A percentile compares a stretch with the other conserved stretches of the same genome.
These are phyloP conservation scores for Aplocera efformata DNA, from an alignment of 2,888 invertebrate species.

Conservation along the genomic window DNA sequence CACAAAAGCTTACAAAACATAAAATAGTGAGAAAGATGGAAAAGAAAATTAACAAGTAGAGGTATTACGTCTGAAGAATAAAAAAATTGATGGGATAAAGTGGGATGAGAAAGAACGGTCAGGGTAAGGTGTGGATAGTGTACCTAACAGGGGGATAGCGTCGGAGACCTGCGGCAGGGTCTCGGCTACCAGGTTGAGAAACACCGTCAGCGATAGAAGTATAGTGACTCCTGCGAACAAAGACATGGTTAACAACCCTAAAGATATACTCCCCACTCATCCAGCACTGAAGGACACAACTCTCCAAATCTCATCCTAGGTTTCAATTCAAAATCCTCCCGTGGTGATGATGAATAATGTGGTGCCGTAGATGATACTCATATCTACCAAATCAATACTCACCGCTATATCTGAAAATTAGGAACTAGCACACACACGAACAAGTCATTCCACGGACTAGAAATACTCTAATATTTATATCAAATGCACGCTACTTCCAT, in stretches of 20 bases:
- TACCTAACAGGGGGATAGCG: slow-evolving; percentile 99
- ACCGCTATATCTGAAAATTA: slow-evolving; percentile 35
- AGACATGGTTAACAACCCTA: slow-evolving; percentile 79
- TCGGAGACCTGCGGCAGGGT: slow-evolving; percentile 99
- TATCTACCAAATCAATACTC: slow-evolving; percentile 43
- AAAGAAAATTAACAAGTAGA: slow-evolving; percentile 40
- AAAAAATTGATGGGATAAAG: slow-evolving; percentile 50
- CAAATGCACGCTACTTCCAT: slow-evolving; percentile 46
- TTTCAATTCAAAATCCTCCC: slow-evolving; percentile 2
- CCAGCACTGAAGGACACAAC: slow-evolving; percentile 36
- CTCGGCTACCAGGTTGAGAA: slow-evolving; percentile 99
- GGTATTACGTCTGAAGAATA: slow-evolving; percentile 42
- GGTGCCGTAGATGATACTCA: slow-evolving; percentile 30
- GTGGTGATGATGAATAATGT: slow-evolving; percentile 29
- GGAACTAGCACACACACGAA: slow-evolving; percentile 42
- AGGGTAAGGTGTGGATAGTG: slow-evolving; percentile 76
- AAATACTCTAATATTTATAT: slow-evolving; percentile 51
- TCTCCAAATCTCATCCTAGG: slow-evolving; percentile 34
- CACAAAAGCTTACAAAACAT: slow-evolving; percentile 39
- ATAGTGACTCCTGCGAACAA: slow-evolving; percentile 98
- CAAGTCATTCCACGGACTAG: slow-evolving; percentile 55
- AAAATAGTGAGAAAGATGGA: slow-evolving; percentile 47
- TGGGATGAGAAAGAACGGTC: slow-evolving; percentile 53
- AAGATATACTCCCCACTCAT: slow-evolving; percentile 4
- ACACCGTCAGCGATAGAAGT: slow-evolving; percentile 99